Percentiles rank a stretch among this genome's conserved stretches.
Evolutionary conservation across 2,888 invertebrate genomes (phyloP).

Genomic region (Drosophila mimica): DNA sequence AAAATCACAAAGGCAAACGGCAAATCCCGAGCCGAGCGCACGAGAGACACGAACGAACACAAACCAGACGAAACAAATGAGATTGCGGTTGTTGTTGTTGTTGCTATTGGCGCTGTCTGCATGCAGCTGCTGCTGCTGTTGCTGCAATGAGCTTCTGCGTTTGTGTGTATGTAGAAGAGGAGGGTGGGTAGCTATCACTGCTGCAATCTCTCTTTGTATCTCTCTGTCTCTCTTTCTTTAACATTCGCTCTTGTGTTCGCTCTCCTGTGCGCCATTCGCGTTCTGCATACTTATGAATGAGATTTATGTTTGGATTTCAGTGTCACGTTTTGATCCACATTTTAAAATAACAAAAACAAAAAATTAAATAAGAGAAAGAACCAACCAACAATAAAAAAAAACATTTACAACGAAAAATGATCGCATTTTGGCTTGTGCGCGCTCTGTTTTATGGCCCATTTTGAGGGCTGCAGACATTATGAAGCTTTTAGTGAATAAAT

Average conservation of each 20-base stretch:
- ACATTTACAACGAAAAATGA: constrained; percentile 2
- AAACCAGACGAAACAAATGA: constrained; percentile 12
- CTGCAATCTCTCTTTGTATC: constrained; percentile 41
- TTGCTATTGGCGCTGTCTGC: constrained; percentile 22
- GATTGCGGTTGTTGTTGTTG: constrained; percentile 12
- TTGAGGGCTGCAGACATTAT: constrained; percentile 13
- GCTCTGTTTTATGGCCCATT: not conserved
- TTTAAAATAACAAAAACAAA: constrained; percentile 34
- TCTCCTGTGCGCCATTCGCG: constrained; percentile 5
- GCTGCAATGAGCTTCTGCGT: not conserved
- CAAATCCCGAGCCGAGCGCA: constrained; percentile 31
- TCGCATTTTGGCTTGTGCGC: constrained; percentile 3
- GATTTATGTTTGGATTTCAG: constrained; percentile 75
- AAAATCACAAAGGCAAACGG: constrained; percentile 6
- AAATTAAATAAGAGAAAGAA: constrained; percentile 6
- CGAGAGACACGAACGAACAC: constrained; percentile 31
- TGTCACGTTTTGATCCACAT: constrained; percentile 77
- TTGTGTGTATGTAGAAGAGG: not conserved
- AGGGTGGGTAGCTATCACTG: constrained; percentile 4
- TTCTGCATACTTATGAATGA: constrained; percentile 72
- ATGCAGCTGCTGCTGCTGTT: constrained; percentile 49
- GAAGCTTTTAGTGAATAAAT: constrained; percentile 23
- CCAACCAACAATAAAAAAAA: not conserved
- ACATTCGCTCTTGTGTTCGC: not conserved
- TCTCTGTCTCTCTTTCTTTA: not conserved